phyloP scores from a whole-genome alignment of 2,113 vertebrate species.

The Carassius auratus region DNA sequence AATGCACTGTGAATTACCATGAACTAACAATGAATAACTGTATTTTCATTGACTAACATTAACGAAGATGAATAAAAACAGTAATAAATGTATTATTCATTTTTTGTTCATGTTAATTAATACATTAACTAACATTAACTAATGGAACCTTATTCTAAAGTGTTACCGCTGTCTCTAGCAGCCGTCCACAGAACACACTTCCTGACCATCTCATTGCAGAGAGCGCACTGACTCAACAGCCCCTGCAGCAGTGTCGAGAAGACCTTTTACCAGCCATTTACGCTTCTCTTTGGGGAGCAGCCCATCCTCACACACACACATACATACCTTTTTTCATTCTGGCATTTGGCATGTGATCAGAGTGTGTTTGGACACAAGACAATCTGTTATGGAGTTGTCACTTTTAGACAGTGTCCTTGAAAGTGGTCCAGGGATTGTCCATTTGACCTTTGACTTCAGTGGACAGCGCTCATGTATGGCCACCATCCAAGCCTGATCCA shows the following conservation, averaged over 20 bases:
- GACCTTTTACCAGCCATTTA: conserved; percentile 19
- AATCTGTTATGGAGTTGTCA: conserved; percentile 58
- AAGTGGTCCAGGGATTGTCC: conserved; percentile 63
- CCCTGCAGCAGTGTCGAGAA: conserved; percentile 14
- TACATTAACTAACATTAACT: too few relatives aligned
- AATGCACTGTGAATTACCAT: too few relatives aligned
- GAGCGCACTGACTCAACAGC: neutral
- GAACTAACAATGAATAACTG: too few relatives aligned
- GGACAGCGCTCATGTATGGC: conserved; percentile 17
- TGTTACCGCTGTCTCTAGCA: neutral
- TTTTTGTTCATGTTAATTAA: too few relatives aligned
- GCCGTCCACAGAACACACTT: neutral
- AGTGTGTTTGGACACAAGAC: conserved; percentile 60
- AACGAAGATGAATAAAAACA: too few relatives aligned
- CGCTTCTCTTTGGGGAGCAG: neutral
- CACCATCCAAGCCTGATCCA: conserved; percentile 35
- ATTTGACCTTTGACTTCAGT: conserved; percentile 17
- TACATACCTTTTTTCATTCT: conserved; percentile 62
- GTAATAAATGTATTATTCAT: too few relatives aligned
- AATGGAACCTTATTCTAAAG: too few relatives aligned
- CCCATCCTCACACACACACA: conserved; percentile 29
- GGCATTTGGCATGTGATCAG: conserved; percentile 68
- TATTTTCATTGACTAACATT: too few relatives aligned
- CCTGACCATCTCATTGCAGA: neutral
- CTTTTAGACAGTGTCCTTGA: conserved; percentile 59